Conservation (phyloP, 2,113 vertebrate genomes). For the Lathamus discolor region DNA sequence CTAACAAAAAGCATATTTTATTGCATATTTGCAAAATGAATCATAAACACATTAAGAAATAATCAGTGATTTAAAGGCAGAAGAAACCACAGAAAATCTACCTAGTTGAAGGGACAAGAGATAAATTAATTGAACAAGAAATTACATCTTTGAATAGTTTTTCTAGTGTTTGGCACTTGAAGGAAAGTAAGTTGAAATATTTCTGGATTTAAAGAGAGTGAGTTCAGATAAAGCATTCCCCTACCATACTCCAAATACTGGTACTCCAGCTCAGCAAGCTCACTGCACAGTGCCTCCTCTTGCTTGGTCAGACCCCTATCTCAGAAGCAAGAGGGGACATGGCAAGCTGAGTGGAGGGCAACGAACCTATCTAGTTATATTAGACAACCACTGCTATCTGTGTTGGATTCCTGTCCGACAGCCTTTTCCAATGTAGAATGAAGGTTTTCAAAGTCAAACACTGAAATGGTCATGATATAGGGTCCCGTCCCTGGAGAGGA, state of each 20-base stretch:
- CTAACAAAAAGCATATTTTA: background rate
- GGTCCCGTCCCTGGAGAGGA: rapidly evolving
- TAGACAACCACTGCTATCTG: background rate
- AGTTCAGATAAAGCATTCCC: background rate
- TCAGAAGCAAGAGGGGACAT: background rate
- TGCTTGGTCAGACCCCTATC: background rate
- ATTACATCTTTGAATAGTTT: background rate
- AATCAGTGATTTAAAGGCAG: background rate
- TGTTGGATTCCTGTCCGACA: background rate
- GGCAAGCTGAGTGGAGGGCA: background rate
- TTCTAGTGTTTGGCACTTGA: background rate
- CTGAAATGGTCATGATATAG: background rate
- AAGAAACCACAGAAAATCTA: background rate
- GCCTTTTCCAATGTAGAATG: background rate
- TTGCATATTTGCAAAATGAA: background rate
- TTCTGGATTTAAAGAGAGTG: background rate
- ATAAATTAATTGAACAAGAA: background rate
- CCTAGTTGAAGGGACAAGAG: background rate
- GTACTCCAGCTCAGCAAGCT: background rate
- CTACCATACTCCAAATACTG: background rate
- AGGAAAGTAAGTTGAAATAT: background rate
- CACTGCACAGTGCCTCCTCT: background rate
- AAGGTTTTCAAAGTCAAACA: background rate
- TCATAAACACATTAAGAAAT: background rate
- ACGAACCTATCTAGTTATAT: background rate